A percentile compares a stretch with the other conserved stretches of the same genome.
These are phyloP conservation scores for Pelvicachromis taeniatus DNA, from an alignment of 2,113 vertebrate species.

Conservation along the genomic window DNA sequence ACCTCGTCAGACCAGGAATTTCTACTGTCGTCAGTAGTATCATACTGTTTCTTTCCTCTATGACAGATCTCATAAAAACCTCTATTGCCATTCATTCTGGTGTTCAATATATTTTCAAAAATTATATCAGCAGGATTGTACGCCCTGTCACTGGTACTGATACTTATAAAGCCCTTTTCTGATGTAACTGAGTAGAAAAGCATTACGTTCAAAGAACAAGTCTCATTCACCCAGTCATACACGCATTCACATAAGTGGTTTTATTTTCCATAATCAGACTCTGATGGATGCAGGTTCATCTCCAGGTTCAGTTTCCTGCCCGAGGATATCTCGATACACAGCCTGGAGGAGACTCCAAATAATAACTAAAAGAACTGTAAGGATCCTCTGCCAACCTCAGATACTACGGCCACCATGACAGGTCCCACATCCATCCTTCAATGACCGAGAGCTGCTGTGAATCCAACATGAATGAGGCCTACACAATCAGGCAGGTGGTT, in stretches of 20 bases:
- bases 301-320: not conserved
- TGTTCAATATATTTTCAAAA: not conserved
- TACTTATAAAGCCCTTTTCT: not conserved
- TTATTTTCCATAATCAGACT: not conserved
- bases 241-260: not conserved
- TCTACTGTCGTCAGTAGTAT: no score
- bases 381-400: not conserved
- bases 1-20: no score
- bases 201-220: not conserved
- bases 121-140: not conserved
- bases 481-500: not conserved
- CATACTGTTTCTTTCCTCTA: not conserved
- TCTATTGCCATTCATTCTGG: no score
- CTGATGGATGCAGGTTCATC: not conserved
- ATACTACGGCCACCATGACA: not conserved
- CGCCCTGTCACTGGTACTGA: not conserved
- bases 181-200: not conserved
- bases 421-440: not conserved
- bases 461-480: not conserved
- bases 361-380: not conserved
- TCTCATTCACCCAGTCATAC: not conserved
- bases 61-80: not conserved
- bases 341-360: not conserved
- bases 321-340: not conserved
- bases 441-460: not conserved